Conservation (phyloP, 2,113 vertebrate genomes). For the Mormyrus iriodes region DNA sequence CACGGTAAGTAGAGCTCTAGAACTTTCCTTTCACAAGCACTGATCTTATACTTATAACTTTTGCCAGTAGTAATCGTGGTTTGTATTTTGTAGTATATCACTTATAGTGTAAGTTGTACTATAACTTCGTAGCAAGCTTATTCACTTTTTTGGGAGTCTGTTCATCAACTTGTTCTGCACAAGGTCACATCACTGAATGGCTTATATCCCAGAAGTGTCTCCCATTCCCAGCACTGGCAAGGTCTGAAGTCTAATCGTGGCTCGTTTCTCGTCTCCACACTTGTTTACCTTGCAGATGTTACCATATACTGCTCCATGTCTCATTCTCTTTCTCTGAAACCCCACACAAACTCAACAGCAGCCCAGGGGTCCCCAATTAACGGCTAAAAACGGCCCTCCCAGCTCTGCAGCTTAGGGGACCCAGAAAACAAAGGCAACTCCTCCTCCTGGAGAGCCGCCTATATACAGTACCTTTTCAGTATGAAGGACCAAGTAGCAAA, state of each 20-base stretch:
- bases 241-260: neutral
- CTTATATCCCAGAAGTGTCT: neutral
- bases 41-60: neutral
- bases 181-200: neutral
- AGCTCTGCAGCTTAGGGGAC: neutral
- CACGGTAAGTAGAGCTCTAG: neutral
- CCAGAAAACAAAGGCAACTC: neutral
- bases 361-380: conserved; percentile 19
- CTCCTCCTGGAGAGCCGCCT: neutral
- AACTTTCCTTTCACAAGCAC: neutral
- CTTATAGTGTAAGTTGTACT: neutral
- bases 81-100: neutral
- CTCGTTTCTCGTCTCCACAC: neutral
- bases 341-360: neutral
- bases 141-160: neutral
- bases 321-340: neutral
- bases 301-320: neutral
- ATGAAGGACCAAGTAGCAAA: neutral
- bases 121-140: neutral
- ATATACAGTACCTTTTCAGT: neutral
- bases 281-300: neutral
- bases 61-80: neutral
- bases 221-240: neutral
- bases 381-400: neutral
- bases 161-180: neutral